phyloP scores from a whole-genome alignment of 1,140 invertebrate genomes.

The Tetramorium parvispinum region DNA sequence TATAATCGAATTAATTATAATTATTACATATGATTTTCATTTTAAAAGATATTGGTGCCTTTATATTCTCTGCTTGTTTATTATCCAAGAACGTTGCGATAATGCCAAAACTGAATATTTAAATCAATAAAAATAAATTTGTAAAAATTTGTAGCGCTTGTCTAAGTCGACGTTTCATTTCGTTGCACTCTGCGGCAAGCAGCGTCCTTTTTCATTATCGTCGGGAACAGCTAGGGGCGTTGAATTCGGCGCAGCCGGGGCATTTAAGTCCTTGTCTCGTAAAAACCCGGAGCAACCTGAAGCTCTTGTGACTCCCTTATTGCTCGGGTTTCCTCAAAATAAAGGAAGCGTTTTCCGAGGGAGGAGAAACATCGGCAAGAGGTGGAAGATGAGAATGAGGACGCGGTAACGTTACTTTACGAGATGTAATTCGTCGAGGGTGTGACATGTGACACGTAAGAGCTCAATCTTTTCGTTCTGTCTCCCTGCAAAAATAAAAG shows the following conservation, averaged over 20 bases:
- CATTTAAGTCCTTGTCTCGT: conserved; percentile 25
- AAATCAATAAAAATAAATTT: not conserved
- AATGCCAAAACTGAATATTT: conserved; percentile 9
- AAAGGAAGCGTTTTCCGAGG: conserved; percentile 38
- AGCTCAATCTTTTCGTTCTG: conserved; percentile 52
- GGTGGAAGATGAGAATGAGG: not conserved
- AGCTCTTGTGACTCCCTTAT: conserved; percentile 38
- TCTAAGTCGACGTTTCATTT: conserved; percentile 32
- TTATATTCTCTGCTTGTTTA: not conserved
- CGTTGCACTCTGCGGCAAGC: not conserved
- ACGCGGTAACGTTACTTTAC: conserved; percentile 49
- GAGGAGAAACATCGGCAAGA: conserved; percentile 6
- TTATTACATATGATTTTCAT: not conserved
- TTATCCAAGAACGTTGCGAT: not conserved
- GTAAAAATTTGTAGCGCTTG: conserved; percentile 16
- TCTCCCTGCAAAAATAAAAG: not conserved
- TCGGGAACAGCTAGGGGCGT: not conserved
- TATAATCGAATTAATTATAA: not conserved
- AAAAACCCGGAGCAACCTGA: conserved; percentile 32
- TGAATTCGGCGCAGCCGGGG: conserved; percentile 37
- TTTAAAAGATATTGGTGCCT: not conserved
- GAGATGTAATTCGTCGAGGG: conserved; percentile 56
- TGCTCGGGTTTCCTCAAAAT: conserved; percentile 35
- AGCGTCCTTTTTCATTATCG: conserved; percentile 42
- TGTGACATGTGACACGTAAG: conserved; percentile 56